phyloP scores from a whole-genome alignment of 2,113 vertebrate genomes.

The Craseonycteris thonglongyai region DNA sequence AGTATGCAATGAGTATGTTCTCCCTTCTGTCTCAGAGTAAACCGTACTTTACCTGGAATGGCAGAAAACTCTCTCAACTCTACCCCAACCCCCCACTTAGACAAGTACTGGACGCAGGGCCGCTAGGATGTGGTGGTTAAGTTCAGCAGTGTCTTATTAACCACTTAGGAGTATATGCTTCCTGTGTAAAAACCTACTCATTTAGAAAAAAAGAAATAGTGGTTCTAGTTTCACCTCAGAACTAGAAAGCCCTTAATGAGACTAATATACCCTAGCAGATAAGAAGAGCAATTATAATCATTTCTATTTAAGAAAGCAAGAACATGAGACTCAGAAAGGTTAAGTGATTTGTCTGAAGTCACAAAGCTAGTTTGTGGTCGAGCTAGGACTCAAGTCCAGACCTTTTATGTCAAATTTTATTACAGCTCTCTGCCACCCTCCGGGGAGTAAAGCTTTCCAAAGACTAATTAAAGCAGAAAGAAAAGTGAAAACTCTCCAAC shows the following conservation, averaged over 20 bases:
- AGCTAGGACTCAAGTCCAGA: not conserved
- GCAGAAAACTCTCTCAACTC: not conserved
- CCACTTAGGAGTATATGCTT: not conserved
- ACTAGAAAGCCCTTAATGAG: slow-evolving; percentile 2
- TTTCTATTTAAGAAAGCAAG: slow-evolving; percentile 30
- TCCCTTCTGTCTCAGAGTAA: not conserved
- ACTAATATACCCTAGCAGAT: not conserved
- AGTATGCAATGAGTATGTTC: not conserved
- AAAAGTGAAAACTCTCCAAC: not conserved
- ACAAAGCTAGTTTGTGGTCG: slow-evolving; percentile 11
- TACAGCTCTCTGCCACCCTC: not conserved
- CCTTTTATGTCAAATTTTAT: not conserved
- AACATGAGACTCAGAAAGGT: slow-evolving; percentile 7
- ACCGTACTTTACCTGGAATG: not conserved
- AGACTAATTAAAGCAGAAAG: slow-evolving; percentile 37
- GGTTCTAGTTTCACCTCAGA: not conserved
- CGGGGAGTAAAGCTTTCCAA: slow-evolving; percentile 18
- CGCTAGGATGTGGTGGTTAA: not conserved
- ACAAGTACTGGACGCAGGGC: not conserved
- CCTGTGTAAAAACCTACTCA: not conserved
- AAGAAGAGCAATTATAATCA: slow-evolving; percentile 7
- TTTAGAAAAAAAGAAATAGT: not conserved
- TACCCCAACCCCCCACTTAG: rapidly evolving
- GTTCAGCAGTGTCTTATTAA: not conserved
- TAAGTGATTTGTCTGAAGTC: slow-evolving; percentile 25